Conservation (phyloP, 1,140 invertebrate species). For the Coboldia fuscipes region DNA sequence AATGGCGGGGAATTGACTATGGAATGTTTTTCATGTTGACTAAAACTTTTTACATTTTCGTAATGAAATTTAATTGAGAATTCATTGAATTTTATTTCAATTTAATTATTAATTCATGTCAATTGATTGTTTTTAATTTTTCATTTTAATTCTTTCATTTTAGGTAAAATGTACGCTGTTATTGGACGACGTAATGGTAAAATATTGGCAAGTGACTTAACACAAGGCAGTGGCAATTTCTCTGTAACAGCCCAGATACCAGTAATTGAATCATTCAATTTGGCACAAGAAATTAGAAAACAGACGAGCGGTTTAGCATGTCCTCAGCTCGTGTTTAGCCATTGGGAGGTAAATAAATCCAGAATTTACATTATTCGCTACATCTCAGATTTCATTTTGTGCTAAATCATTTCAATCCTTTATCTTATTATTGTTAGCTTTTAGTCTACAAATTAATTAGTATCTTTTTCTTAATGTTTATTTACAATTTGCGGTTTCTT, state of each 20-base stretch:
- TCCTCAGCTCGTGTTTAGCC: constrained; percentile 88
- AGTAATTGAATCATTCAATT: constrained; percentile 89
- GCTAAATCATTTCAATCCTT: too few relatives aligned
- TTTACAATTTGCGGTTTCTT: too few relatives aligned
- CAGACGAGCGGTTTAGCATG: constrained; percentile 89
- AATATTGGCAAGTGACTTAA: constrained; percentile 71
- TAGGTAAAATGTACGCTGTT: constrained; percentile 85
- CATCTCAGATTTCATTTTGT: too few relatives aligned
- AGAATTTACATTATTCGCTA: constrained; percentile 4
- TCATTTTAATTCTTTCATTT: constrained; percentile 8
- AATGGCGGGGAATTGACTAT: too few relatives aligned
- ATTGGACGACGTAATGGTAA: constrained; percentile 73
- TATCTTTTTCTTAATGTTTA: too few relatives aligned
- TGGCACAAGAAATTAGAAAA: constrained; percentile 79
- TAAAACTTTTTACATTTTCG: neutral
- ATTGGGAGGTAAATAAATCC: constrained; percentile 68
- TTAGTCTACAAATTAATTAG: too few relatives aligned
- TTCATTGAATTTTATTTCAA: neutral
- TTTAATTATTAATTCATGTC: neutral
- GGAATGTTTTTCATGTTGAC: neutral
- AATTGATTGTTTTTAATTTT: constrained; percentile 1
- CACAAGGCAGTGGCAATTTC: constrained; percentile 73
- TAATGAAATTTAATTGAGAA: neutral
- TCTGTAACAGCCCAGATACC: constrained; percentile 74
- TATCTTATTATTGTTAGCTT: too few relatives aligned